A percentile compares a stretch with the other conserved stretches of the same genome.
These are phyloP conservation scores for Drosophila yakuba DNA, from an alignment of 1,140 invertebrate species.

Conservation along the genomic window DNA sequence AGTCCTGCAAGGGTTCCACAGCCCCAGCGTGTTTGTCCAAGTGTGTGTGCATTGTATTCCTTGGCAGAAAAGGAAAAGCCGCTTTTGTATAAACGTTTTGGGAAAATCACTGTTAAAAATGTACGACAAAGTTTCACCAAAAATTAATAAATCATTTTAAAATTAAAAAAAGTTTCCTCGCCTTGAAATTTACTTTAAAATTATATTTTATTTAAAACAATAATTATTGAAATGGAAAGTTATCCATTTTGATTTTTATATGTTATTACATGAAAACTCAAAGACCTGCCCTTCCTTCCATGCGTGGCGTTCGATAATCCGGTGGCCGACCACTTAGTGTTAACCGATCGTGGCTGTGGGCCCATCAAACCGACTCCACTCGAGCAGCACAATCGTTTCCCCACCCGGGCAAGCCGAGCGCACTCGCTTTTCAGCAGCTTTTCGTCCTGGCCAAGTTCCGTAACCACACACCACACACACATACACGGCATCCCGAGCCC, in stretches of 20 bases:
- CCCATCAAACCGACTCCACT: conserved; percentile 28
- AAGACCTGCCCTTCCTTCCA: no score
- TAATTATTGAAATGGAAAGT: no score
- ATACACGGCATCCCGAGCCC: background rate
- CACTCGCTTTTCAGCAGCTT: conserved; percentile 34
- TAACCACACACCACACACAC: conserved; percentile 7
- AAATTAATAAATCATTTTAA: background rate
- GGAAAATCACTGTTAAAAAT: conserved; percentile 28
- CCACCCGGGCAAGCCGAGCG: conserved; percentile 19
- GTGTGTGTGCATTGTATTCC: conserved; percentile 42
- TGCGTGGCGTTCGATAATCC: conserved; percentile 3
- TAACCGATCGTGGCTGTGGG: conserved; percentile 41
- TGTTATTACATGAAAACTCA: no score
- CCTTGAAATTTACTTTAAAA: no score
- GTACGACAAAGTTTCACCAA: background rate
- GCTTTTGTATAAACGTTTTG: conserved; percentile 49
- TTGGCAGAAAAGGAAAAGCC: conserved; percentile 36
- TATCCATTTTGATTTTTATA: no score
- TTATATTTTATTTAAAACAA: no score
- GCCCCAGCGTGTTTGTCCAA: conserved; percentile 21
- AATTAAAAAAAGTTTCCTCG: background rate
- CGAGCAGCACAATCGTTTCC: conserved; percentile 10
- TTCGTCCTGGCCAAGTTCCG: conserved; percentile 47
- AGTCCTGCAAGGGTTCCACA: conserved; percentile 30
- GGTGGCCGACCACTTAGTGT: conserved; percentile 14